Percentiles rank a stretch among this genome's conserved stretches.
These are phyloP conservation scores for Nematopogon swammerdamellus DNA, from an alignment of 2,888 invertebrate genomes.

Conservation along the genomic window DNA sequence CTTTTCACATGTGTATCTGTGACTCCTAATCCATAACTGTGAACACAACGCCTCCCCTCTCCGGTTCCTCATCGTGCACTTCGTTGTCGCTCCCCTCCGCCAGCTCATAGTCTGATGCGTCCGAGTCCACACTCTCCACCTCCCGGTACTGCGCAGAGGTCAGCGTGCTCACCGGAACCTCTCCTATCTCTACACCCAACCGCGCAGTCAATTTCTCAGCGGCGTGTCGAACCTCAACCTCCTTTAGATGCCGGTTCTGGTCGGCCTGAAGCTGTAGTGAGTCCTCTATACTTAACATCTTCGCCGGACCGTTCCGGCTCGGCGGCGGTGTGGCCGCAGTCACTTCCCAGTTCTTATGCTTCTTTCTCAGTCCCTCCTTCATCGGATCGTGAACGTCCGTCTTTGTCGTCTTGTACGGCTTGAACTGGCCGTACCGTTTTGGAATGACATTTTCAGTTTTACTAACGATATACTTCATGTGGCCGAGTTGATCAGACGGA, in stretches of 20 bases:
- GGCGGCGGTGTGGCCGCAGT: conserved; percentile 63
- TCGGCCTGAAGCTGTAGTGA: conserved; percentile 55
- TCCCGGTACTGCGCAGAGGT: conserved; percentile 36
- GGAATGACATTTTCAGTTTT: conserved; percentile 42
- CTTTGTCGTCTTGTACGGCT: conserved; percentile 57
- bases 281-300: conserved; percentile 50
- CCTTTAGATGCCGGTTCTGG: conserved; percentile 37
- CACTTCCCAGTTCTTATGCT: conserved; percentile 56
- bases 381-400: conserved; percentile 52
- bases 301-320: conserved; percentile 49
- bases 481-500: conserved; percentile 29
- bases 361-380: conserved; percentile 48
- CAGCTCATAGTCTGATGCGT: too few species aligned
- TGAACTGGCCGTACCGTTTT: conserved; percentile 37
- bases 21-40: conserved; percentile 38
- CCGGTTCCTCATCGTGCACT: conserved; percentile 55
- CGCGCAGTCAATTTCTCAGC: conserved; percentile 47
- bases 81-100: conserved; percentile 51
- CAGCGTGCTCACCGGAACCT: conserved; percentile 26
- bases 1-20: too few species aligned
- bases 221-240: conserved; percentile 55
- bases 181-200: conserved; percentile 32
- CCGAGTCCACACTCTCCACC: conserved; percentile 28
- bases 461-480: conserved; percentile 52
- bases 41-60: conserved; percentile 51